Conservation (phyloP, 2,113 vertebrate species). For the Mustela lutreola region DNA sequence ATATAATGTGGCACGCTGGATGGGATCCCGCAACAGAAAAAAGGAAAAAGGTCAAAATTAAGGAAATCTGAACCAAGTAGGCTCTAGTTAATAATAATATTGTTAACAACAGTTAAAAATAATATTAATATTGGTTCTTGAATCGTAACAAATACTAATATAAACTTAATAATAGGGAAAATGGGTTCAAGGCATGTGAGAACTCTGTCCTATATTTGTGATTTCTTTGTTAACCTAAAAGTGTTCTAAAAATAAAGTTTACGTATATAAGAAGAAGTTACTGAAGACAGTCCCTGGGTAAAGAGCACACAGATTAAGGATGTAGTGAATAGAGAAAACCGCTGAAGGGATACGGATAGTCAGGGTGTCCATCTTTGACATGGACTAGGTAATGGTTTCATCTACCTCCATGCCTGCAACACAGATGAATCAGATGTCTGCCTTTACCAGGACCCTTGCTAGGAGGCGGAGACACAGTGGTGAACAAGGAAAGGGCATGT, state of each 20-base stretch:
- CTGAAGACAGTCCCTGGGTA: not conserved
- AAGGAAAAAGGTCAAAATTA: not conserved
- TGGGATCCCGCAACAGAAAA: not conserved
- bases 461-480: rapidly evolving
- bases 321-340: not conserved
- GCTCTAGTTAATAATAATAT: not conserved
- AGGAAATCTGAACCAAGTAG: not conserved
- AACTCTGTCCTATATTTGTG: not conserved
- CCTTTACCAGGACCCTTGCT: not conserved
- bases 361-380: not conserved
- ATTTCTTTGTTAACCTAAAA: conserved; percentile 26
- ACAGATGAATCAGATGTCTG: not conserved
- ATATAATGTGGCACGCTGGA: not conserved
- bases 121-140: not conserved
- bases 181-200: not conserved
- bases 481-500: not conserved
- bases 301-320: not conserved
- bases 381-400: not conserved
- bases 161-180: not conserved
- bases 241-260: not conserved
- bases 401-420: not conserved
- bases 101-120: not conserved
- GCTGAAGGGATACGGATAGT: not conserved
- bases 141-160: not conserved
- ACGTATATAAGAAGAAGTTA: not conserved